Percentiles rank a stretch among this genome's conserved stretches.
Conservation (phyloP, 2,113 vertebrate species). For the Polypterus senegalus region DNA sequence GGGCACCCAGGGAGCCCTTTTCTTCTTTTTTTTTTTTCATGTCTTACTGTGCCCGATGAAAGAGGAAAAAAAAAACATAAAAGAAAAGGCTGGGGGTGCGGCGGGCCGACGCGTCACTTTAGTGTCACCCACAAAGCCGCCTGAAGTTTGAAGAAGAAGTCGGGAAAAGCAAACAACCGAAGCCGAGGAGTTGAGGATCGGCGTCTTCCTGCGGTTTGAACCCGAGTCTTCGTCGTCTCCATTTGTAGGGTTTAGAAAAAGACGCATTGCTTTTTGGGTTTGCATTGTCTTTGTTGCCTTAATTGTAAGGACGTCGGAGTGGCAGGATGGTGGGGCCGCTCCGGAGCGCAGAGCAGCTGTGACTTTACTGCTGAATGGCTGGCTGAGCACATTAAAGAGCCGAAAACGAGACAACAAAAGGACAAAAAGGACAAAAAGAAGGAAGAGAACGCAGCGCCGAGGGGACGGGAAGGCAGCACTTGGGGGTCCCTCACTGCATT, state of each 20-base stretch:
- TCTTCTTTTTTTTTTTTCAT: constrained; percentile 46
- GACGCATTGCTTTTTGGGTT: too few relatives aligned
- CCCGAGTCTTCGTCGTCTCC: too few relatives aligned
- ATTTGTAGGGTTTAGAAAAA: too few relatives aligned
- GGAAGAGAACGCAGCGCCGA: too few relatives aligned
- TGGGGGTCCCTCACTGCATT: constrained; percentile 39
- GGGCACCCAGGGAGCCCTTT: constrained; percentile 11
- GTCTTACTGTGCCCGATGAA: constrained; percentile 63
- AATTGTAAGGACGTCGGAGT: constrained; percentile 88
- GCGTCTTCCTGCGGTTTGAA: too few relatives aligned
- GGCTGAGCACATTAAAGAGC: too few relatives aligned
- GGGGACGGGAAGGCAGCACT: too few relatives aligned
- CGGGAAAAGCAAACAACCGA: constrained; percentile 32
- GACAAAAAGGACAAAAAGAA: too few relatives aligned
- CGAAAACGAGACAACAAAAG: too few relatives aligned
- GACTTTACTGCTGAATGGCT: too few relatives aligned
- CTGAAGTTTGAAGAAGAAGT: constrained; percentile 67
- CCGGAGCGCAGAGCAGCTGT: too few relatives aligned
- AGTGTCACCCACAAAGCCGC: constrained; percentile 19
- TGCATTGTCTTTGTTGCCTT: constrained; percentile 83
- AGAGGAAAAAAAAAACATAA: constrained; percentile 29
- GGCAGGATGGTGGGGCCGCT: constrained; percentile 38
- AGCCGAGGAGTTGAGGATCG: constrained; percentile 23
- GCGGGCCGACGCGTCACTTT: constrained; percentile 47
- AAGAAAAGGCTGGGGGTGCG: constrained; percentile 40